Base-by-base conservation (phyloP, 1,140 invertebrate species). In the Diuraphis noxia region DNA sequence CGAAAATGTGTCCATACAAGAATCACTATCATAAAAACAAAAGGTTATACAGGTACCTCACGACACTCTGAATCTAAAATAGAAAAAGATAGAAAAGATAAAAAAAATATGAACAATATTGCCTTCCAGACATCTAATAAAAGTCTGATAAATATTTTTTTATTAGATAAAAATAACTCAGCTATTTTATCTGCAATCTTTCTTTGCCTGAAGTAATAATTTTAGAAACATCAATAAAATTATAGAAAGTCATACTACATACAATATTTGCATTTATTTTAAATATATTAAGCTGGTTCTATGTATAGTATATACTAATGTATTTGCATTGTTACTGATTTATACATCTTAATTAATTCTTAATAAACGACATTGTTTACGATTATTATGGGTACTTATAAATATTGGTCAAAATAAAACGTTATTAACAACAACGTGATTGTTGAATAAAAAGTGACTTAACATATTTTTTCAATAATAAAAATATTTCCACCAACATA, bases 61-160 rank as follows among this genome's bases (percentile, higher is more conserved):
- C 56, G 17, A 72, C 0, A 72, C n/a, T n/a, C 13, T 72, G 17
- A n/a, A 72, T 72, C 56, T 72, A n/a, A 72, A 72, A 72, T 63
- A 72, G 4, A 72, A n/a, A 72, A 63, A 72, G 13, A 72, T 72
- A 72, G 30, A 0, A 72, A 72, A n/a, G 56, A 72, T 72, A 17
- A 72, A n/a, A 72, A 72, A n/a, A 72, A 72, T 72, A 72, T 72
- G 13, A 72, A 72, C 56, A 72, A 72, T 72, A 72, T 72, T 72
- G 56, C 56, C 56, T 72, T 72, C 56, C 13, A 72, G 56, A 72
- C 56, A 72, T 72, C 56, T 72, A 72, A 63, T 63, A 63, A 72
- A 72, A 72, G 56, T 72, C n/a, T 72, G 56, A 72, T 72, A n/a
- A 72, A 72, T 72, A 72, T 72, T 79, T 79, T n/a, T 36, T 79